Base-by-base conservation (phyloP, 1,140 invertebrate species). In the Drosophila trapezifrons region DNA sequence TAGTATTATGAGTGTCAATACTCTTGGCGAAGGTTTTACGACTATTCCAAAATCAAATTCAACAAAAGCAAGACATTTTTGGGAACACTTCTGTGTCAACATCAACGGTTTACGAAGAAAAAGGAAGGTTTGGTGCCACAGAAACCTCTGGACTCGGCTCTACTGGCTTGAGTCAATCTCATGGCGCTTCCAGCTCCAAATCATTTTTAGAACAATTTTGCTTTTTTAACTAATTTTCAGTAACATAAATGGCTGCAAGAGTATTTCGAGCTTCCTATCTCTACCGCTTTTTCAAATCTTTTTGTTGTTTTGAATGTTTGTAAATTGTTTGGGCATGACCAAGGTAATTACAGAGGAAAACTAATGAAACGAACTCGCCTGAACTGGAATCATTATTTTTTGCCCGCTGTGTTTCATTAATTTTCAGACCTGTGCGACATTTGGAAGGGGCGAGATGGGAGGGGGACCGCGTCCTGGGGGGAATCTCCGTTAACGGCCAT, bases 311-410 rank as follows among this genome's bases (percentile, higher is more conserved):
- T 18, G 52, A 29, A 18, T 45, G 37, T 42, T 58, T 51, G 40
- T 43, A 67, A 79, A 79, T 79, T 57, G 63, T 76, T 79, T 70
- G 37, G 35, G 58, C 66, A 67, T 84, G 80, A 79, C 71, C 58
- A 51, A 56, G 55, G 56, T 69, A 83, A 84, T 72, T 72, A 47
- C 47, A 56, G 51, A 22, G 56, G 45, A 78, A 70, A 55, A 49
- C 55, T 62, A 75, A 80, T 75, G 55, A 71, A 75, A 60, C 72
- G 49, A 58, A 76, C 43, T 32, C 38, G 52, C 22, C 40, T 63
- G 35, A 77, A 60, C 55, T 60, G 51, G 56, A 55, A 64, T 69
- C 17, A 56, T 56, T 38, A 58, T 56, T 46, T 65, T 57, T 63
- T 46, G 4, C 15, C 51, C 17, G 40, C 37, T 55, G 66, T 47